Evolutionary conservation across 2,888 invertebrate species (phyloP).

Genomic region (Dexiosoma caninum): DNA sequence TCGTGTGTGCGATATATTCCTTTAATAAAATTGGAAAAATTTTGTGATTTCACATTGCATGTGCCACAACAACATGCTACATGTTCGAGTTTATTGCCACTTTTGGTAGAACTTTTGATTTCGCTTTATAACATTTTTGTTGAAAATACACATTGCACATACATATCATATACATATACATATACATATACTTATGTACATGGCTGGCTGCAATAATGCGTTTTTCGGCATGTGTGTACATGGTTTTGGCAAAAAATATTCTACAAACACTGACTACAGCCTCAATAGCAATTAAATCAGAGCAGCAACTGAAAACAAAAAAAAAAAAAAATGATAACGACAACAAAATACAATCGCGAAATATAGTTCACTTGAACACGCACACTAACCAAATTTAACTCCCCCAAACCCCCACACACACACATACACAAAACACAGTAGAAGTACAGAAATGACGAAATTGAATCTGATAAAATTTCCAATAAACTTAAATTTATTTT

Average conservation of each 20-base stretch:
- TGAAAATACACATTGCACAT: background rate
- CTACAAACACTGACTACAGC: slow-evolving; percentile 38
- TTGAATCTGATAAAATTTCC: slow-evolving; percentile 25
- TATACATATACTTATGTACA: background rate
- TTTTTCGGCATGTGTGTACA: background rate
- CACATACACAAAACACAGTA: background rate
- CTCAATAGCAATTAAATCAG: slow-evolving; percentile 45
- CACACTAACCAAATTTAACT: background rate
- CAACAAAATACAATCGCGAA: slow-evolving; percentile 40
- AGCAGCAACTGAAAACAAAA: background rate
- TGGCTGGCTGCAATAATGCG: slow-evolving; percentile 12
- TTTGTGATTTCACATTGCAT: slow-evolving; percentile 39
- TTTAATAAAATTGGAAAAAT: background rate
- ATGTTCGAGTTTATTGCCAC: slow-evolving; percentile 58
- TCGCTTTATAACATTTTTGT: slow-evolving; percentile 36
- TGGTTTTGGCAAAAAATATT: slow-evolving; percentile 31
- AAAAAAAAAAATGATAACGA: slow-evolving; percentile 33
- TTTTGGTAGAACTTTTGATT: slow-evolving; percentile 60
- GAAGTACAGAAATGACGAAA: slow-evolving; percentile 15
- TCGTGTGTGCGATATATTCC: background rate
- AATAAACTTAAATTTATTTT: background rate
- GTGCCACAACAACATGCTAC: slow-evolving; percentile 60
- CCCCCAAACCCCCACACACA: background rate
- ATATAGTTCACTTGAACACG: slow-evolving; percentile 30
- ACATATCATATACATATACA: background rate